Evolutionary conservation across 2,888 invertebrate species (phyloP).

Genomic region (Blastobasis lacticolella): DNA sequence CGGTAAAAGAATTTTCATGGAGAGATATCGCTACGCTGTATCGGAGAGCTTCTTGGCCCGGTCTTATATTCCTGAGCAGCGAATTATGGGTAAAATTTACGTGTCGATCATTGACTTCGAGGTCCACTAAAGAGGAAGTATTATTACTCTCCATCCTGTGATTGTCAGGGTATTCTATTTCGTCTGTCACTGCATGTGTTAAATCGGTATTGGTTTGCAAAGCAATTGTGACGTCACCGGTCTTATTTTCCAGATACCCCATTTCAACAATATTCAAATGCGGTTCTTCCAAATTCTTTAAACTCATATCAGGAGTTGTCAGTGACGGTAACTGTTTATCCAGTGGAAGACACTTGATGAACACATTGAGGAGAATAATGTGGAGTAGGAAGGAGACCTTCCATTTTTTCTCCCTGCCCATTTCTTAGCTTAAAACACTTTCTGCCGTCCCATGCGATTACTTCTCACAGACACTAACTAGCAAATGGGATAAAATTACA

Average conservation of each 20-base stretch:
- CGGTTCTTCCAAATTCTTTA: constrained; percentile 1
- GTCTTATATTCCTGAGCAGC: constrained; percentile 28
- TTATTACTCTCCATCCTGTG: too few species aligned
- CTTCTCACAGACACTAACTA: neutral
- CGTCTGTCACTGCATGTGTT: too few species aligned
- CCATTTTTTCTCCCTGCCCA: constrained; percentile 10
- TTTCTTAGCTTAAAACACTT: constrained; percentile 2
- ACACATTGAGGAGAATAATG: constrained; percentile 5
- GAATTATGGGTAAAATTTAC: neutral
- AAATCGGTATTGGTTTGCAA: too few species aligned
- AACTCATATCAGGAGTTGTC: constrained; percentile 1
- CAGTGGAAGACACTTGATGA: constrained; percentile 7
- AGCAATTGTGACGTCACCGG: too few species aligned
- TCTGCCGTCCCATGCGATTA: constrained; percentile 4
- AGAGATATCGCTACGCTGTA: constrained; percentile 33
- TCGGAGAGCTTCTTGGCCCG: constrained; percentile 31
- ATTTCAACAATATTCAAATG: neutral
- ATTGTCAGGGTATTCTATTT: too few species aligned
- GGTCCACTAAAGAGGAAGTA: too few species aligned
- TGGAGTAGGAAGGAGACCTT: constrained; percentile 4
- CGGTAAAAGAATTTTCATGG: constrained; percentile 29
- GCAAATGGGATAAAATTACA: constrained; percentile 4
- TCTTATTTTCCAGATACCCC: too few species aligned
- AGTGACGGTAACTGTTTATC: constrained; percentile 1
- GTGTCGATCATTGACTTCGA: too few species aligned